Evolutionary conservation across 2,888 invertebrate genomes (phyloP), one percentile per base, ranked within the genome.

Genomic region (Horisme vitalbata): DNA sequence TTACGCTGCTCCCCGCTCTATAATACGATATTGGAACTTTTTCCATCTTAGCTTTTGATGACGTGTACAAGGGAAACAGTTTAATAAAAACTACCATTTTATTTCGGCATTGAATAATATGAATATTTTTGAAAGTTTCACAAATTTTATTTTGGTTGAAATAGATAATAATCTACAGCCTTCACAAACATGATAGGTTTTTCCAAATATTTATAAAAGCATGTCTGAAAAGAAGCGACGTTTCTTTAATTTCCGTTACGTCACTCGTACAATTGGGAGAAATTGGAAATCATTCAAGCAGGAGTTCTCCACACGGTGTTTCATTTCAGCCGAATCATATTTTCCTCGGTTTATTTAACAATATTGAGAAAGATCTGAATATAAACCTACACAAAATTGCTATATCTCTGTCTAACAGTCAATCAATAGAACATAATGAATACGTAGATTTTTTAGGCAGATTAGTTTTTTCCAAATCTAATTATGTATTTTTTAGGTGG

Each of bases 401-500:
- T n/a, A n/a, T n/a, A n/a, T n/a, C n/a, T n/a, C n/a, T n/a, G n/a
- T n/a, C n/a, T n/a, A n/a, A n/a, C n/a, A n/a, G n/a, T n/a, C n/a
- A n/a, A n/a, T n/a, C n/a, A n/a, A n/a, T n/a, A n/a, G n/a, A n/a
- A n/a, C n/a, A n/a, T n/a, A n/a, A n/a, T n/a, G n/a, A n/a, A n/a
- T n/a, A n/a, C n/a, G n/a, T n/a, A n/a, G n/a, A n/a, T n/a, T n/a
- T n/a, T n/a, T n/a, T n/a, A n/a, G n/a, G n/a, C n/a, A n/a, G n/a
- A n/a, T 2, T 1, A 20, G 6, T 23, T 9, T 23, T 23, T 23
- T 23, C n/a, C 20, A 12, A 26, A 13, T n/a, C 7, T 20, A 18
- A 32, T 12, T 12, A 14, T 27, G 10, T 14, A 1, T 52, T 55
- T 84, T 89, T 20, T 90, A 97, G 97, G 97, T 97, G 57, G 97